Evolutionary conservation across 23 tunicate species (phyloP).

Genomic region (Aplidium turbinatum): DNA sequence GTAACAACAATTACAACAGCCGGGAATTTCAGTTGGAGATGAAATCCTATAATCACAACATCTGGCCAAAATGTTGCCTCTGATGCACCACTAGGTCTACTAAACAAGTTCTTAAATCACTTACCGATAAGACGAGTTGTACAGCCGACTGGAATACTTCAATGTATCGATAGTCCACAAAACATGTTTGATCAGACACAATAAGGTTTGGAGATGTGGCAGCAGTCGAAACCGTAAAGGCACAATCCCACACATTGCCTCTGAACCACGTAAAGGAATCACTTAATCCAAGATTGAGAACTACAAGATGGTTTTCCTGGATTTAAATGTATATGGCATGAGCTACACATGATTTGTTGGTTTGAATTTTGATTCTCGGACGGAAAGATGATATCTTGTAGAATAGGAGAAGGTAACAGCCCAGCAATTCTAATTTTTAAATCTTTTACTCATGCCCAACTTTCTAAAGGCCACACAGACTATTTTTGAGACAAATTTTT

Average conservation of each 20-base stretch:
- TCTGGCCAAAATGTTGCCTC: too few species aligned
- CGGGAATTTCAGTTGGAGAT: too few species aligned
- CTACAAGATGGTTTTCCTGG: conserved; percentile 37
- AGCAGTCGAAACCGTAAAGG: neutral
- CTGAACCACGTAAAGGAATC: conserved; percentile 66
- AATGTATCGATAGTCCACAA: conserved; percentile 58
- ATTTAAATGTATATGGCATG: neutral
- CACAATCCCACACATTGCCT: conserved; percentile 33
- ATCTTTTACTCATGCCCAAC: too few species aligned
- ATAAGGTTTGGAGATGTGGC: neutral
- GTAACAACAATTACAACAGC: too few species aligned
- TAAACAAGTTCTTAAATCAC: neutral
- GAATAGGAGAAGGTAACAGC: too few species aligned
- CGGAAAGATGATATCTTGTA: too few species aligned
- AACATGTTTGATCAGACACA: conserved; percentile 35
- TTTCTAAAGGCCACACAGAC: too few species aligned
- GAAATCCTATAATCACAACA: too few species aligned
- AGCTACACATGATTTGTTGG: neutral
- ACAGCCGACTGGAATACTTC: conserved; percentile 67
- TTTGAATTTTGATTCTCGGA: too few species aligned
- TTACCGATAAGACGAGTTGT: conserved; percentile 69
- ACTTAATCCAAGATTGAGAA: conserved; percentile 68
- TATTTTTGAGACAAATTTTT: neutral
- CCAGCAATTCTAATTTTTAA: too few species aligned
- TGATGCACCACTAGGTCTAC: too few species aligned